Base-by-base conservation (phyloP, 2,888 invertebrate genomes). In the Trilocha varians region DNA sequence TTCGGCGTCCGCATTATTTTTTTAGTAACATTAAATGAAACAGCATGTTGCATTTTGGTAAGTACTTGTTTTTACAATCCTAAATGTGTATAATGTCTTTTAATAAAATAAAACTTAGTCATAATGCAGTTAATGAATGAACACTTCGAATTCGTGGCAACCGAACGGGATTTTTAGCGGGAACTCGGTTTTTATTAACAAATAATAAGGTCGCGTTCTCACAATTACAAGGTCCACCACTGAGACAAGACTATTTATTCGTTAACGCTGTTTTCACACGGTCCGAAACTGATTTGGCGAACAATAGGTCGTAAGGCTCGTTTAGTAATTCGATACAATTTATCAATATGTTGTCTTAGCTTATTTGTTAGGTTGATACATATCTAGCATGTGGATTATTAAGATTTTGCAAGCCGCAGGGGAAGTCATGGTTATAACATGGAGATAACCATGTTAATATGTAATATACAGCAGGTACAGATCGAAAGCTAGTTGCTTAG, bases 271-370 rank as follows among this genome's bases (percentile, higher is more conserved):
- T 47, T 60, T 58, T 52, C 61, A 58, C 59, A 56, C 45, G 34
- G 44, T 51, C 47, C 48, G 53, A 44, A 51, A 53, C 49, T 45
- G 36, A 42, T 34, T 36, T 32, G 55, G 55, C 54, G 45, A 64
- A 79, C 80, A 80, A 82, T 79, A 52, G 69, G n/a, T 58, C 40
- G 60, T 70, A 63, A 65, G 64, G 50, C 47, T 51, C 51, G 58
- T 63, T 60, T 55, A 62, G 62, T 70, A 68, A 72, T 69, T 67
- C 59, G 56, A 67, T 70, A 69, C 63, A 57, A 66, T 68, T 70
- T 64, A 66, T 70, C 63, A 59, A 48, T 48, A 52, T 48, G 54
- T 48, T 46, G 62, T 64, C 67, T 60, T 55, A 55, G 51, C 49
- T 48, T 44, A 45, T 45, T 46, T 40, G 42, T 41, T 40, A 36